These are phyloP conservation scores for Atherinosoma microstoma DNA, from an alignment of 2,797 vertebrate genomes.

Conservation along the genomic window DNA sequence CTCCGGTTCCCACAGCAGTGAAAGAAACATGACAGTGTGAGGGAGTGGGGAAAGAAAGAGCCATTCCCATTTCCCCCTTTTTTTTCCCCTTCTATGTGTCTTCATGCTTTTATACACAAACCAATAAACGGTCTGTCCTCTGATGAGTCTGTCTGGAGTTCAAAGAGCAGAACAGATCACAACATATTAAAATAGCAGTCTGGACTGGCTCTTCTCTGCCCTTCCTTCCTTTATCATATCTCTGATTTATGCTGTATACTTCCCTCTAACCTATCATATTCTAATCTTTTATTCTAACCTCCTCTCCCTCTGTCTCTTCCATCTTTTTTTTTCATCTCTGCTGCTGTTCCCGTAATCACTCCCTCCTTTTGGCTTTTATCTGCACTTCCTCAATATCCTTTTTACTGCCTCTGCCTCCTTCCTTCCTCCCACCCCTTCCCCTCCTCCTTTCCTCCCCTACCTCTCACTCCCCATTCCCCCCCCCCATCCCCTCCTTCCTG, in stretches of 20 bases:
- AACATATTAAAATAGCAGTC: constrained; percentile 33
- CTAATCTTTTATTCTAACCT: constrained; percentile 68
- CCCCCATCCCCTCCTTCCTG: constrained; percentile 45
- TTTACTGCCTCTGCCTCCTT: constrained; percentile 74
- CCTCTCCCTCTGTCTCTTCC: constrained; percentile 59
- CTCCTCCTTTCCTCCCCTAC: not conserved
- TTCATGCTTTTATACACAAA: constrained; percentile 30
- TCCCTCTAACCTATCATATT: constrained; percentile 51
- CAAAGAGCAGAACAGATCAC: constrained; percentile 32
- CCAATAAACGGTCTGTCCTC: constrained; percentile 51
- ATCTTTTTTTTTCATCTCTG: constrained; percentile 59
- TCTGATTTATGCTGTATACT: constrained; percentile 47
- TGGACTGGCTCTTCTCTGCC: constrained; percentile 21
- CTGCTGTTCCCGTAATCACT: constrained; percentile 73
- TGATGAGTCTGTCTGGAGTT: constrained; percentile 40
- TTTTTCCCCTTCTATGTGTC: constrained; percentile 23
- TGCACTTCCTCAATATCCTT: constrained; percentile 81
- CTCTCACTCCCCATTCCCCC: constrained; percentile 5
- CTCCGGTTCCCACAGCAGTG: constrained; percentile 54
- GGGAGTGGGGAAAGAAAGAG: constrained; percentile 18
- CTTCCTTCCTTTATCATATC: not conserved
- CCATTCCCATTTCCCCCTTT: constrained; percentile 33
- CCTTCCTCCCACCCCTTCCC: constrained; percentile 12
- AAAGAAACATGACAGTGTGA: constrained; percentile 30
- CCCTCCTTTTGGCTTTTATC: constrained; percentile 78